Conservation (phyloP, 2,888 invertebrate species). For the Leptinotarsa juncta region DNA sequence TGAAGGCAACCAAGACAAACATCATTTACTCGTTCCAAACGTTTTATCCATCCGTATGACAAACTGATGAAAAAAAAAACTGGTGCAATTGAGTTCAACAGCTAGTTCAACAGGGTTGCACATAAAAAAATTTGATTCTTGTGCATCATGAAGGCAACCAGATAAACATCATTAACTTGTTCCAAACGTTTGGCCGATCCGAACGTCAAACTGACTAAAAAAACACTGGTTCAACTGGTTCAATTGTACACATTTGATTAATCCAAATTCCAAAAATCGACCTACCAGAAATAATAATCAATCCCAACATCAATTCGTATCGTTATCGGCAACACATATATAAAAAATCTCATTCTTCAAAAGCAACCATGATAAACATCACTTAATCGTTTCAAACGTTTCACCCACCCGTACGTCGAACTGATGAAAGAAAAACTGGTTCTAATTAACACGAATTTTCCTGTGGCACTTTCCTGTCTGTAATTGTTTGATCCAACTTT, state of each 20-base stretch:
- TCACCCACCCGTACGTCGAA: constrained; percentile 28
- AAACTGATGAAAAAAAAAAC: constrained; percentile 21
- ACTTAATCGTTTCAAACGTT: constrained; percentile 23
- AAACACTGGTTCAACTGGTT: background rate
- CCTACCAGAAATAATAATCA: too few species aligned
- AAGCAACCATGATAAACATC: constrained; percentile 1
- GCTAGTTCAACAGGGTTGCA: background rate
- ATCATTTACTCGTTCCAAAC: constrained; percentile 23
- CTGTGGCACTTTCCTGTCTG: constrained; percentile 35
- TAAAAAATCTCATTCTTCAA: too few species aligned
- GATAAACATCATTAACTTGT: constrained; percentile 15
- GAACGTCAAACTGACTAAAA: constrained; percentile 24
- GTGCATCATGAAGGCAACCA: background rate
- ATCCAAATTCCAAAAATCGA: too few species aligned
- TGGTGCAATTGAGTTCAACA: constrained; percentile 1
- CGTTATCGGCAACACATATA: too few species aligned
- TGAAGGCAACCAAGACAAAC: background rate
- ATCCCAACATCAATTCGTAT: too few species aligned
- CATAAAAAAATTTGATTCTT: background rate
- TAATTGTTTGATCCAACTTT: constrained; percentile 39
- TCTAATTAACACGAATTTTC: constrained; percentile 39
- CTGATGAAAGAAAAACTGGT: constrained; percentile 25
- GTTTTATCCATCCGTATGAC: constrained; percentile 26
- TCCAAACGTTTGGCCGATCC: constrained; percentile 26
- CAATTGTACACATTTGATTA: too few species aligned